Conservation (phyloP, 2,888 invertebrate genomes). For the Cerceris rybyensis region DNA sequence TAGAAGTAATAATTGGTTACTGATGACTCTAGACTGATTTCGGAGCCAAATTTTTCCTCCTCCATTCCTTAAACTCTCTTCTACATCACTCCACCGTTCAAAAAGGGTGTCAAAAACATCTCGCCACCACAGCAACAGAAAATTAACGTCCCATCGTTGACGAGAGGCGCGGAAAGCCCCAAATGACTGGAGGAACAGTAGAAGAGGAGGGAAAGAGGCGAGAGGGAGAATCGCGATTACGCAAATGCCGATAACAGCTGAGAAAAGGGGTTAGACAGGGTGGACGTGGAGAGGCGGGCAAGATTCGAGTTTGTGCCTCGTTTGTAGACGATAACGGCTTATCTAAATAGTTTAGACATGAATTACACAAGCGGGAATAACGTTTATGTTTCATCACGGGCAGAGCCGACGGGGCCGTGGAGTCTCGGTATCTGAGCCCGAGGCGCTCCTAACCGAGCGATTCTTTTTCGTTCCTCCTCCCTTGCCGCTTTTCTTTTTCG, state of each 20-base stretch:
- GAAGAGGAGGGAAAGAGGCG: not conserved
- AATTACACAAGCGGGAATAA: constrained; percentile 73
- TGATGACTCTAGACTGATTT: too few relatives aligned
- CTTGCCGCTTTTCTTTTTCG: constrained; percentile 20
- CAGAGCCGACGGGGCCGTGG: constrained; percentile 44
- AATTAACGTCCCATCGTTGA: not conserved
- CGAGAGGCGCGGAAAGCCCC: constrained; percentile 20
- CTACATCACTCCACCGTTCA: too few relatives aligned
- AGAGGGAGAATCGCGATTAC: constrained; percentile 58
- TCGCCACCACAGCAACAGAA: not conserved
- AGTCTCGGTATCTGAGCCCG: constrained; percentile 42
- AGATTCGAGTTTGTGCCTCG: constrained; percentile 62
- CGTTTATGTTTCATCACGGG: constrained; percentile 67
- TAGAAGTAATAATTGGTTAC: too few relatives aligned
- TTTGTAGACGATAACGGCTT: constrained; percentile 73
- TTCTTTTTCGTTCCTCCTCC: constrained; percentile 25
- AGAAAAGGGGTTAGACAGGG: constrained; percentile 45
- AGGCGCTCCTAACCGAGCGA: constrained; percentile 40
- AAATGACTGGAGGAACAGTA: constrained; percentile 8
- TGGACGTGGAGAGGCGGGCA: constrained; percentile 23
- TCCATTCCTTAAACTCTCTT: too few relatives aligned
- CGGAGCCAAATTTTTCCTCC: too few relatives aligned
- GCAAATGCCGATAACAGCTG: constrained; percentile 60
- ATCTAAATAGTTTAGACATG: constrained; percentile 73
- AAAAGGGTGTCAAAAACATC: not conserved